phyloP scores from a whole-genome alignment of 92 coral and sea anemone genomes.

The Virgularia gustaviana region DNA sequence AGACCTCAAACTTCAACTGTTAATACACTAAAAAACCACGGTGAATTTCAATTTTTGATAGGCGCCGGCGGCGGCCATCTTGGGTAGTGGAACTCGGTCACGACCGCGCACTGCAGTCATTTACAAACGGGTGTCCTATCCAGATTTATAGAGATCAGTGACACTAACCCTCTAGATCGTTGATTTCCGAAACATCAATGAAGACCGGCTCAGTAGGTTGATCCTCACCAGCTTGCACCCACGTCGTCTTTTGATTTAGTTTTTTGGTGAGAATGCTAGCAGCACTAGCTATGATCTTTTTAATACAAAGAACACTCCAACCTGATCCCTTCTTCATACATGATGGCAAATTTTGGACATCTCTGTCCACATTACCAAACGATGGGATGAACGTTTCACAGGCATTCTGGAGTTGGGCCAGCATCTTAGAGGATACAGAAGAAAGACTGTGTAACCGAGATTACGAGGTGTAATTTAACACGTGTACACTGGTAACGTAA shows the following conservation, averaged over 20 bases:
- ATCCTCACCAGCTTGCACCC: conserved; percentile 11
- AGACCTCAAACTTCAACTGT: too few relatives aligned
- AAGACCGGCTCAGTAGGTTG: background rate
- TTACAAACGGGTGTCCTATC: too few relatives aligned
- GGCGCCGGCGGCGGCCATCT: too few relatives aligned
- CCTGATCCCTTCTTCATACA: conserved; percentile 78
- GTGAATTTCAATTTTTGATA: too few relatives aligned
- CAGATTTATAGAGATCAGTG: too few relatives aligned
- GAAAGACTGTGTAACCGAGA: too few relatives aligned
- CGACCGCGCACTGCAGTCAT: too few relatives aligned
- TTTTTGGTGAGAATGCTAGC: conserved; percentile 58
- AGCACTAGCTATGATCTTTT: conserved; percentile 75
- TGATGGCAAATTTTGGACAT: conserved; percentile 41
- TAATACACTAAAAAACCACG: too few relatives aligned
- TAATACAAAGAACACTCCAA: conserved; percentile 78
- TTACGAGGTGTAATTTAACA: too few relatives aligned
- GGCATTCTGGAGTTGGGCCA: background rate
- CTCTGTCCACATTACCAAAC: conserved; percentile 2
- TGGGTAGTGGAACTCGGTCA: too few relatives aligned
- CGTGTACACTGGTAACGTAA: too few relatives aligned
- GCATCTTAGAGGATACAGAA: background rate
- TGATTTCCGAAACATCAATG: background rate
- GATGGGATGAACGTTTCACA: conserved; percentile 34
- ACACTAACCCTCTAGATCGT: conserved; percentile 3
- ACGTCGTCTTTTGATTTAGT: conserved; percentile 10